Evolutionary conservation across 1,140 invertebrate genomes (phyloP), one percentile per base, ranked within the genome.

Genomic region (Hyposmocoma kahamanoa): DNA sequence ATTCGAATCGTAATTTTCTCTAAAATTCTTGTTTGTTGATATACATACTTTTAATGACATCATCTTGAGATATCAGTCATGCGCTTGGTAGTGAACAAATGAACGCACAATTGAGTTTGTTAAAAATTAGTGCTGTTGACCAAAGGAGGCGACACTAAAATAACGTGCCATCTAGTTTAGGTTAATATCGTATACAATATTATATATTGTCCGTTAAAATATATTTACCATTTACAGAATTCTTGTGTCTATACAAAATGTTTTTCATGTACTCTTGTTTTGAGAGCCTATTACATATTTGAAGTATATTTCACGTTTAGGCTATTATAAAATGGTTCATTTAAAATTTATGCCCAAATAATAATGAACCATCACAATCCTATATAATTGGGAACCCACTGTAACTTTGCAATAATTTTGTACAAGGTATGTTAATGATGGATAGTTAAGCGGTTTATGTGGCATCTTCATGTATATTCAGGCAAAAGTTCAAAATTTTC

Each of bases 141-240:
- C 79, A 82, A 85, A 83, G 72, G 82, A 73, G 82, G 79, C 79
- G 82, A 82, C 77, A 84, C 84, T 78, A 75, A 71, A 81, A 77
- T 81, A 71, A 87, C 80, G 86, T 87, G 86, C 86, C 86, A 87
- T 87, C 82, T 87, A 87, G 81, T 85, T 86, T 87, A 87, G 84
- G 82, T 87, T 83, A 81, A 81, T 75, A 72, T 76, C 77, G 75
- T 85, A 83, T 84, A 84, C 78, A 84, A 82, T 81, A 83, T 83
- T 85, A 84, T 86, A 86, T 86, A 84, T 86, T 86, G 81, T 86
- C 84, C 84, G 84, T 86, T 86, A 79, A 87, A 81, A 79, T 87
- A 86, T 87, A 85, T 87, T 84, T 86, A 87, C 83, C 84, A 79
- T 86, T 83, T 86, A 86, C 81, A 84, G 81, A 87, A 84, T 84